Conservation (phyloP, 2,113 vertebrate genomes). For the Scophthalmus maximus region DNA sequence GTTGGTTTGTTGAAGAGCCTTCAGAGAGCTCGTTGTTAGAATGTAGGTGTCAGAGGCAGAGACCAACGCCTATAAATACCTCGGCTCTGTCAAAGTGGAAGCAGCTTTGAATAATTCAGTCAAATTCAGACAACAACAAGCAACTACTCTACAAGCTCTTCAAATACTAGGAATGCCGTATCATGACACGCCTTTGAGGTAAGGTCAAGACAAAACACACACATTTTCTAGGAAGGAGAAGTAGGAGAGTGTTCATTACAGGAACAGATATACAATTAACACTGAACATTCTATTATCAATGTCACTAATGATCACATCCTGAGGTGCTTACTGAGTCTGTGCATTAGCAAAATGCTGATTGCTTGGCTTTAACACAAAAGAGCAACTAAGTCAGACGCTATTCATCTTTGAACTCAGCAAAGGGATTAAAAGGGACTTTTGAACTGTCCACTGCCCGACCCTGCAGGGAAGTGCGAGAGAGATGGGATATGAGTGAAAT, state of each 20-base stretch:
- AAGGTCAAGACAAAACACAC: slow-evolving; percentile 44
- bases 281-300: not conserved
- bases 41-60: slow-evolving; percentile 56
- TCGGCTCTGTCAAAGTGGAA: slow-evolving; percentile 60
- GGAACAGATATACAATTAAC: not conserved
- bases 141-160: slow-evolving; percentile 44
- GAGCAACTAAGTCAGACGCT: not conserved
- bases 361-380: not conserved
- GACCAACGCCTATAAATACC: slow-evolving; percentile 75
- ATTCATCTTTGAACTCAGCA: not conserved
- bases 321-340: too few relatives aligned
- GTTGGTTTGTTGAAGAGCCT: slow-evolving; percentile 60
- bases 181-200: slow-evolving; percentile 30
- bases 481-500: too few relatives aligned
- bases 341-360: too few relatives aligned
- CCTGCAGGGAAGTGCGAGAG: not conserved
- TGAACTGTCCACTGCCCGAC: too few relatives aligned
- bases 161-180: slow-evolving; percentile 38
- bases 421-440: not conserved
- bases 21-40: slow-evolving; percentile 57
- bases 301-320: not conserved
- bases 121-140: slow-evolving; percentile 61
- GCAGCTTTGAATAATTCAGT: slow-evolving; percentile 72
- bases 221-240: not conserved
- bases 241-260: not conserved